phyloP scores from a whole-genome alignment of 2,888 invertebrate species.

The Panopea generosa region DNA sequence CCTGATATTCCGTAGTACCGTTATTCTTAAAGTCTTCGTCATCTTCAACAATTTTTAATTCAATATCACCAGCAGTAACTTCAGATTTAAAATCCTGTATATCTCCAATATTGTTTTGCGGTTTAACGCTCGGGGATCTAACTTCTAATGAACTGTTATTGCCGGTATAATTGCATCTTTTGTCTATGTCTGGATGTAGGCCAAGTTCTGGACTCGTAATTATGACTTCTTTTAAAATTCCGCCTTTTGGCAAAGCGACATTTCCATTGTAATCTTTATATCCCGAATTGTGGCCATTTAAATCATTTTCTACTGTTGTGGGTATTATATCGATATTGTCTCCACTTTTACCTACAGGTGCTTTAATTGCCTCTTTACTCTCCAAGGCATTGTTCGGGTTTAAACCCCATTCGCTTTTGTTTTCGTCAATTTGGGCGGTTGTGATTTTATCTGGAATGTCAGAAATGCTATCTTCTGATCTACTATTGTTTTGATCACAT shows the following conservation, averaged over 20 bases:
- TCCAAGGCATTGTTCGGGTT: neutral
- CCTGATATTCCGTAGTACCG: neutral
- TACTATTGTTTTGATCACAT: slow-evolving; percentile 21
- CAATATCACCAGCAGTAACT: slow-evolving; percentile 19
- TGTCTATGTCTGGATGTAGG: slow-evolving; percentile 37
- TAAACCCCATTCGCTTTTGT: neutral
- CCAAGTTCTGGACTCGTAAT: slow-evolving; percentile 35
- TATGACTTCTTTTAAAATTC: slow-evolving; percentile 40
- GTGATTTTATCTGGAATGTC: slow-evolving; percentile 20
- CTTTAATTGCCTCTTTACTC: slow-evolving; percentile 13
- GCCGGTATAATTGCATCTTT: slow-evolving; percentile 24
- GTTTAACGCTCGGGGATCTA: slow-evolving; percentile 1
- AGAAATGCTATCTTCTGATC: slow-evolving; percentile 13
- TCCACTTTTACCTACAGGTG: neutral
- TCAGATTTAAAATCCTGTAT: slow-evolving; percentile 12
- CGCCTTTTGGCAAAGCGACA: slow-evolving; percentile 55
- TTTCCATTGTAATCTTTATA: slow-evolving; percentile 45
- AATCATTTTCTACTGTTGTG: slow-evolving; percentile 15
- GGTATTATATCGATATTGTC: slow-evolving; percentile 29
- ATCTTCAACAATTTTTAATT: slow-evolving; percentile 40
- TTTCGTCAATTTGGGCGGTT: neutral
- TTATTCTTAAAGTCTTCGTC: slow-evolving; percentile 20
- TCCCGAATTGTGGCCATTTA: slow-evolving; percentile 16
- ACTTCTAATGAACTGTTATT: slow-evolving; percentile 27
- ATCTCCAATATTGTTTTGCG: slow-evolving; percentile 9